Evolutionary conservation across 2,797 vertebrate species (phyloP).

Genomic region (Thripadectes ignobilis): DNA sequence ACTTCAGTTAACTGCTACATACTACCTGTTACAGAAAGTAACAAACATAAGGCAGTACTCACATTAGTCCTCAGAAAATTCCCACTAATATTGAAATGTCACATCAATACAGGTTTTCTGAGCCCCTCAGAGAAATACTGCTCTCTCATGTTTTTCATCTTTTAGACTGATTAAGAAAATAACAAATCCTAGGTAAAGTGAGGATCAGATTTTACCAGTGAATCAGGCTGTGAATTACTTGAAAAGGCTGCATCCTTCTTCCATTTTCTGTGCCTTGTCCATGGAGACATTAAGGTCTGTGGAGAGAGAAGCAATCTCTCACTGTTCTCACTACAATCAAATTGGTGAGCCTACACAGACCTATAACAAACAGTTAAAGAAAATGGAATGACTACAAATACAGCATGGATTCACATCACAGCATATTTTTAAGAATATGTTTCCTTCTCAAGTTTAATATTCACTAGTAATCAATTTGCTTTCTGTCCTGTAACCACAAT

Average conservation of each 20-base stretch:
- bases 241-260: not conserved
- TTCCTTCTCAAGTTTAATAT: not conserved
- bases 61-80: not conserved
- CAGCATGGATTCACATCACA: not conserved
- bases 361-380: not conserved
- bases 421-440: not conserved
- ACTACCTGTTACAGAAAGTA: not conserved
- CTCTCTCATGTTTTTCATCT: not conserved
- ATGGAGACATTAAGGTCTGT: not conserved
- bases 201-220: not conserved
- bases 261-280: not conserved
- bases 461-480: not conserved
- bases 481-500: not conserved
- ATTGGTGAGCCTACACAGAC: not conserved
- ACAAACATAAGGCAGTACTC: not conserved
- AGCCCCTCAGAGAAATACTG: not conserved
- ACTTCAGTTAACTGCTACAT: not conserved
- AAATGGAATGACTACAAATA: not conserved
- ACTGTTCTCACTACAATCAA: not conserved
- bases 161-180: not conserved
- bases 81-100: not conserved
- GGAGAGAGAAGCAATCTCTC: not conserved
- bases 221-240: not conserved
- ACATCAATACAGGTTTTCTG: not conserved
- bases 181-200: not conserved